Percentiles rank a stretch among this genome's conserved stretches.
These are phyloP conservation scores for Takifugu bimaculatus DNA, from an alignment of 2,113 vertebrate species.

Conservation along the genomic window DNA sequence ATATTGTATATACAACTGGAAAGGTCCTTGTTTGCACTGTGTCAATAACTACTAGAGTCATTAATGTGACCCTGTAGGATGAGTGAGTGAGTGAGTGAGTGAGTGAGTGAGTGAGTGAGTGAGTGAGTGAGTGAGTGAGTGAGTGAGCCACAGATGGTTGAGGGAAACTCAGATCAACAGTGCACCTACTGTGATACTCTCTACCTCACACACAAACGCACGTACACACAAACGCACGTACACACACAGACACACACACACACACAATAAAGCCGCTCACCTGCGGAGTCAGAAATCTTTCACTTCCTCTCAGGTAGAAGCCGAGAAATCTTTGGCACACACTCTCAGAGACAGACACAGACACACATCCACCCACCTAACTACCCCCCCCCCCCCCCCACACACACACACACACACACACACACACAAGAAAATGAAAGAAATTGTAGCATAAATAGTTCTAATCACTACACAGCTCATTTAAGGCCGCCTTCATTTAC, in stretches of 20 bases:
- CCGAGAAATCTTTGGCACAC: constrained; percentile 8
- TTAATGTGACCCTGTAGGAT: constrained; percentile 37
- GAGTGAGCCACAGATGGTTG: constrained; percentile 58
- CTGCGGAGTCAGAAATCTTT: constrained; percentile 60
- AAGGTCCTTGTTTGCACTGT: constrained; percentile 5
- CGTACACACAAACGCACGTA: constrained; percentile 4
- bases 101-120: background rate
- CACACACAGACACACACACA: constrained; percentile 7
- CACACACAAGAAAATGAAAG: too few relatives aligned
- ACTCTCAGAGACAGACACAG: constrained; percentile 5
- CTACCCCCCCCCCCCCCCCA: too few relatives aligned
- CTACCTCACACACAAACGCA: constrained; percentile 9
- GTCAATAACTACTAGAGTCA: constrained; percentile 32
- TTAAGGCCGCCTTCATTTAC: too few relatives aligned
- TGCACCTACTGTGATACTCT: constrained; percentile 48
- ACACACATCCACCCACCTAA: background rate
- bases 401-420: too few relatives aligned
- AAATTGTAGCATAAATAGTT: too few relatives aligned
- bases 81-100: constrained; percentile 9
- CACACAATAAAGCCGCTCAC: constrained; percentile 41
- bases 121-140: constrained; percentile 3
- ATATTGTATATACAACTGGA: constrained; percentile 33
- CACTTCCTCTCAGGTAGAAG: constrained; percentile 57
- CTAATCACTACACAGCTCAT: too few relatives aligned
- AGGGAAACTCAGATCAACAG: constrained; percentile 60